Conservation (phyloP, 2,888 invertebrate species). For the Trimorus sp. region DNA sequence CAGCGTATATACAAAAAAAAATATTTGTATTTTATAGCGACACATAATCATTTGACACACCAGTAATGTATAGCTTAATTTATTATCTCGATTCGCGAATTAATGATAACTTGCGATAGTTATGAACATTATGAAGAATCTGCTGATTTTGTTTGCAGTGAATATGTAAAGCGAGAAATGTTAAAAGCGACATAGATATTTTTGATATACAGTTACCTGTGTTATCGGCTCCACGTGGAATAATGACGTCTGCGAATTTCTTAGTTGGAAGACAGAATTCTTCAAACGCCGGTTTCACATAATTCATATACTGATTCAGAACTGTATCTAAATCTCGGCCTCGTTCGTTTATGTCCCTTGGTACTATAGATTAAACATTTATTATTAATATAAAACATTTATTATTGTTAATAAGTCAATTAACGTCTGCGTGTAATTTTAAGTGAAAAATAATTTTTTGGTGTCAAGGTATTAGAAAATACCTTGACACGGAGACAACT, state of each 20-base stretch:
- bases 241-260: slow-evolving; percentile 99
- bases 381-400: too few relatives aligned
- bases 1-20: neutral
- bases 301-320: slow-evolving; percentile 97
- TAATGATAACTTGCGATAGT: neutral
- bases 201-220: slow-evolving; percentile 85
- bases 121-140: neutral
- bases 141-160: too few relatives aligned
- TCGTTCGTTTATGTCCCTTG: slow-evolving; percentile 97
- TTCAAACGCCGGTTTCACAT: slow-evolving; percentile 99
- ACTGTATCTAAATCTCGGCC: slow-evolving; percentile 97
- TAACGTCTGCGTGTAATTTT: too few relatives aligned
- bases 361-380: slow-evolving; percentile 85
- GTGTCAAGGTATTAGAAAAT: too few relatives aligned
- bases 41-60: too few relatives aligned
- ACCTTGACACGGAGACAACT: too few relatives aligned
- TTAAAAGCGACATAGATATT: slow-evolving; percentile 14
- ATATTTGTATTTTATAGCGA: neutral
- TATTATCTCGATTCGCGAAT: too few relatives aligned
- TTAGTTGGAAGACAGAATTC: slow-evolving; percentile 99
- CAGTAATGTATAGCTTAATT: too few relatives aligned
- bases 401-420: too few relatives aligned
- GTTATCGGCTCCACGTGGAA: slow-evolving; percentile 99
- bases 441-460: too few relatives aligned
- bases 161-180: slow-evolving; percentile 4